Base-by-base conservation (phyloP, 2,113 vertebrate species). In the Sorex araneus region DNA sequence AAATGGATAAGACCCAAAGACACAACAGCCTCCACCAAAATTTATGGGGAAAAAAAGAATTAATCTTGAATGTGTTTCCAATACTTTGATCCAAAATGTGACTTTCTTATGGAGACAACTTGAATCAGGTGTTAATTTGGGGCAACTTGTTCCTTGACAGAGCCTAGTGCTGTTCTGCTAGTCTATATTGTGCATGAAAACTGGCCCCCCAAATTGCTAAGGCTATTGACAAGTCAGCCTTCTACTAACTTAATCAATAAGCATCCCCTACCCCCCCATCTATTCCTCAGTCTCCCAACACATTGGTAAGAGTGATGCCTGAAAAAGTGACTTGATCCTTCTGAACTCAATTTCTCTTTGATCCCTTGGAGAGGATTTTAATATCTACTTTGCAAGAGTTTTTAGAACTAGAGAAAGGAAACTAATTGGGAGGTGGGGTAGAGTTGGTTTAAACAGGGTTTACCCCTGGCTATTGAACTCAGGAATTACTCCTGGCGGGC, bases 251-350 rank as follows among this genome's bases (percentile, higher is more conserved):
- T 69, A 63, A 87, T 43, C 21, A 34, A 67, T 5, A 66, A 67
- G 32, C 2, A 91, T 10, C 27, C 40, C 4, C 27, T 57, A 11
- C 19, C 54, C 3, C 54, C 19, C 54, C 3, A 43, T 34, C 16
- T 74, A 66, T 94, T 66, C 25, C 36, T 88, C 87, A 64, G 90
- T 36, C 70, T 80, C 79, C 54, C 54, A 19, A 57, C 75, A 30
- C 9, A 27, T 77, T 47, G 36, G 43, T 66, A 50, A 11, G 81
- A 40, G 50, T 85, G 71, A 18, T 57, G 21, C 18, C 15, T 57
- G 19, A 50, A 80, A 23, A 91, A 87, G 23, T 84, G 69, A 25
- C 19, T 91, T 30, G 43, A 74, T 50, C 28, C 54, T n/a, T 89
- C 18, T 76, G 57, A 34, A 77, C 30, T 77, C 27, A 79, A 11